Conservation (phyloP, 2,888 invertebrate genomes). For the Labia minor region DNA sequence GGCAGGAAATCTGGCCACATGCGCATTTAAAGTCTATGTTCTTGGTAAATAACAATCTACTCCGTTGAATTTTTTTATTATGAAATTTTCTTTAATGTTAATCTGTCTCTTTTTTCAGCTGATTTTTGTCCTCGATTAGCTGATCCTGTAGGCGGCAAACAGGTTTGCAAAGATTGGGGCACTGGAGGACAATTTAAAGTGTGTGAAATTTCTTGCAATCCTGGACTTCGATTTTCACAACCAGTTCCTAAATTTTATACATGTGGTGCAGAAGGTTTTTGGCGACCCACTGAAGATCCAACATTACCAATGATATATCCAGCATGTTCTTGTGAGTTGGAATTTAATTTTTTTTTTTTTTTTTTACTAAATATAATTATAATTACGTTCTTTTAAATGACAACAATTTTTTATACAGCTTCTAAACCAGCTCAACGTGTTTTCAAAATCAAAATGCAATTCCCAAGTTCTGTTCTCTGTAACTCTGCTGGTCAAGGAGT, state of each 20-base stretch:
- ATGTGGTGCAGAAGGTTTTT: slow-evolving; percentile 96
- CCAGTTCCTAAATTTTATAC: slow-evolving; percentile 93
- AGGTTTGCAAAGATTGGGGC: slow-evolving; percentile 91
- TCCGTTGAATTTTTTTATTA: background rate
- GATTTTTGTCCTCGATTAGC: slow-evolving; percentile 83
- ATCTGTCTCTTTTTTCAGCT: slow-evolving; percentile 42
- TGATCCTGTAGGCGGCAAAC: slow-evolving; percentile 84
- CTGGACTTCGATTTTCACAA: slow-evolving; percentile 81
- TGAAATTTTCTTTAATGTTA: too few relatives aligned
- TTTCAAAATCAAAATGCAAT: slow-evolving; percentile 84
- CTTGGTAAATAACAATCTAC: slow-evolving; percentile 56
- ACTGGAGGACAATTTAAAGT: slow-evolving; percentile 92
- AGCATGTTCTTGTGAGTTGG: slow-evolving; percentile 70
- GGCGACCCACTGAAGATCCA: slow-evolving; percentile 80
- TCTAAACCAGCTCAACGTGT: slow-evolving; percentile 87
- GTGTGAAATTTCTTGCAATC: slow-evolving; percentile 80
- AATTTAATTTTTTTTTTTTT: background rate
- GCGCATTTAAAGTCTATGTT: slow-evolving; percentile 83
- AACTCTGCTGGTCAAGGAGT: slow-evolving; percentile 92
- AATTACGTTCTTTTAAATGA: too few relatives aligned
- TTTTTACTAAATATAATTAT: too few relatives aligned
- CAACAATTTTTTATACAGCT: slow-evolving; percentile 44
- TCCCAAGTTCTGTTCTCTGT: slow-evolving; percentile 92
- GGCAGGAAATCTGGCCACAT: slow-evolving; percentile 82
- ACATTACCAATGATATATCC: slow-evolving; percentile 75